Evolutionary conservation across 2,888 invertebrate genomes (phyloP), one percentile per base, ranked within the genome.

Genomic region (Dorcus hopei): DNA sequence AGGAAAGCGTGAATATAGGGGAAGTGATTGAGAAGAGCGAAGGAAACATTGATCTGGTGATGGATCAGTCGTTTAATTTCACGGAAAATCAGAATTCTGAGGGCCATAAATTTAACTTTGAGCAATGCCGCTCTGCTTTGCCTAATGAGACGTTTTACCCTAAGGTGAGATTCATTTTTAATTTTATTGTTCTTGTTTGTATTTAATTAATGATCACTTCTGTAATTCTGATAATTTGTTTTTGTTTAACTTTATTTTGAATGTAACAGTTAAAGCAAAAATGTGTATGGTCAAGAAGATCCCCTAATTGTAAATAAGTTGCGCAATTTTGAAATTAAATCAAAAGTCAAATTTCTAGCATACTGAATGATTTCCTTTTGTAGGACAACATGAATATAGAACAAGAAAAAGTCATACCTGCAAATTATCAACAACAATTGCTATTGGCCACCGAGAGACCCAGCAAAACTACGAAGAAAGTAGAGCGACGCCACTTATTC

Each of bases 361-460:
- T 4, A 33, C 7, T 33, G 3, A 33, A 33, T 33, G 26, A 33
- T 33, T 33, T 33, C 3, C 5, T 7, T 33, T 33, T 33, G 42
- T 6, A 42, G 42, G 42, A 42, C 42, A 42, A 42, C 9, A 7
- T 42, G 9, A 14, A 6, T 11, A 9, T 16, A 42, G 11, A 14
- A 16, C 4, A 42, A 14, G 42, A 42, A 2, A 45, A 9, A 19
- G 16, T 1, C 45, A 9, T 45, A 19, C 59, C 59, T 23, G 38
- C 38, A 11, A 52, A 59, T 49, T 59, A 59, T 38, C 54, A 40
- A n/a, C 59, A 59, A 1, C 59, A 59, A 16, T 42, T 59, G 9
- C 42, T 59, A 9, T 9, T 59, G 52, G 59, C 59, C 2, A 60
- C 60, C 2, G 56, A 60, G 26, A 50, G 60, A 11, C 60, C 60